Base-by-base conservation (phyloP, 2,113 vertebrate species). In the Macquaria australasica region DNA sequence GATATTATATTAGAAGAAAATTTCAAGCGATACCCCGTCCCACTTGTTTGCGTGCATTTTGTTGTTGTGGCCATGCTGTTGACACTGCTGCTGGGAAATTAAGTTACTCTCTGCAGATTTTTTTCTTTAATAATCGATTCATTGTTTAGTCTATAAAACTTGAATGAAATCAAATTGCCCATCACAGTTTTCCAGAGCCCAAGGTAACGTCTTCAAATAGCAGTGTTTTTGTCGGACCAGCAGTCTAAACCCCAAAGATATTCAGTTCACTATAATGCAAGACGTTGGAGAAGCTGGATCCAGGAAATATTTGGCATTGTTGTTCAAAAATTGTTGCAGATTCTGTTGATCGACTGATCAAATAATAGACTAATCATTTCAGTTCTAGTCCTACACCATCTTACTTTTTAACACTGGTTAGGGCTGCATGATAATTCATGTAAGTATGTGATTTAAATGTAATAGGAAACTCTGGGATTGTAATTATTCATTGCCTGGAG, bases 401-500 rank as follows among this genome's bases (percentile, higher is more conserved):
- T 16, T 64, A 28, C 37, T 77, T 73, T 79, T 69, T 70, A 5
- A 77, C 31, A 12, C 34, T 41, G n/a, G 41, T 79, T 80, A 28
- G 5, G 25, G 66, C 69, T 28, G 41, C 41, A 50, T 50, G n/a
- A 69, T 81, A 82, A 75, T 78, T 74, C 51, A 78, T 88, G 83
- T 89, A 87, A 88, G 86, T 88, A 75, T 87, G 80, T 73, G 77
- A 78, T 83, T 78, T 90, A 60, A 83, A 88, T 88, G 69, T 86
- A 90, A 92, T 77, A 74, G 55, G 83, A 90, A 85, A 91, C 85
- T 90, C 77, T 79, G 10, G 69, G 82, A 90, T 82, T 25, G 81
- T 91, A 91, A 93, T 92, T 91, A 90, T 89, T 91, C 80, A 89
- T 89, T 67, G 86, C 90, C 84, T 83, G 89, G 86, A 88, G 89